These are phyloP conservation scores for Suncus etruscus DNA, from an alignment of 2,113 vertebrate genomes.

Conservation along the genomic window DNA sequence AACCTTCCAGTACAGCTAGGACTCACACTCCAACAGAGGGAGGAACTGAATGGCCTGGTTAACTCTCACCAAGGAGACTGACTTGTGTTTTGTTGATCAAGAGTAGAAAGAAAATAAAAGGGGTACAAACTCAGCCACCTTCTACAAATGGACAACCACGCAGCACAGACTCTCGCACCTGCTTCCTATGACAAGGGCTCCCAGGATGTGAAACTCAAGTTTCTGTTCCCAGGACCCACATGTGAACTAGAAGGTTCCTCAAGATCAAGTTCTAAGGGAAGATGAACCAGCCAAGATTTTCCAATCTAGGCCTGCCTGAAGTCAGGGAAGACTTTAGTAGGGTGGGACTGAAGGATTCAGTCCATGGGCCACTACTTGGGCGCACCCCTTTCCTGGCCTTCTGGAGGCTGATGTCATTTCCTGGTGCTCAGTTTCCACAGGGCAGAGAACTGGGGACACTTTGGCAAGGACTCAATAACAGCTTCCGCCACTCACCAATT, in stretches of 20 bases:
- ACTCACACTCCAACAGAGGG: too few relatives aligned
- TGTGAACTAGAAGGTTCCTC: background rate
- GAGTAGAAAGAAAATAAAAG: background rate
- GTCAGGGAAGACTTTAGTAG: background rate
- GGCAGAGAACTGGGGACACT: background rate
- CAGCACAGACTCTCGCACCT: fast-evolving
- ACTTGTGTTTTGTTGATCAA: background rate
- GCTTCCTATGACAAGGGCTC: background rate
- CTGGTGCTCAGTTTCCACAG: background rate
- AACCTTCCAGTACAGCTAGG: background rate
- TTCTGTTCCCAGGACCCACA: background rate
- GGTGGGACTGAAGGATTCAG: background rate
- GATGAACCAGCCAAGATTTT: background rate
- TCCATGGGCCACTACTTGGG: background rate
- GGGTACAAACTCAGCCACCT: background rate
- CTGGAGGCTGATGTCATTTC: background rate
- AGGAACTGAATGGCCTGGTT: too few relatives aligned
- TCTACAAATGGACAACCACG: background rate
- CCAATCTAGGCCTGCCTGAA: background rate
- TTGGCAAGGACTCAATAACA: background rate
- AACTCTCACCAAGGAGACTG: too few relatives aligned
- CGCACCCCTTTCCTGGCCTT: background rate
- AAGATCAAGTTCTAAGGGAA: background rate
- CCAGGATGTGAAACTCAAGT: fast-evolving
- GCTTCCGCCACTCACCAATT: background rate